Percentiles rank a stretch among this genome's conserved stretches.
Conservation (phyloP, 1,140 invertebrate genomes). For the Drosophila burlai region DNA sequence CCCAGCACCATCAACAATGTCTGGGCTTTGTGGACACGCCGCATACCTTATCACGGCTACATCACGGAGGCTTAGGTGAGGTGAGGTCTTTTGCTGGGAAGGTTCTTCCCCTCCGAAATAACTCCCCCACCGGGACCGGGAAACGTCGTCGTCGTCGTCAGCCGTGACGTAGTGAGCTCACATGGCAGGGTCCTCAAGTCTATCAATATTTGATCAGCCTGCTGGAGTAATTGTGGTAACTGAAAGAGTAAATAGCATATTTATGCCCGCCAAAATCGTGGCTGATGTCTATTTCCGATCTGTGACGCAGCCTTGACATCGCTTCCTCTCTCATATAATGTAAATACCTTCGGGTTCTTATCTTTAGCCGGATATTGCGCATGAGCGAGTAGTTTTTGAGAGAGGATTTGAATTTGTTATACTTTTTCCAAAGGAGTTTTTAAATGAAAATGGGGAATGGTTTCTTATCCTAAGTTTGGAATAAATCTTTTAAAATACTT, state of each 20-base stretch:
- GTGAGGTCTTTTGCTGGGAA: not conserved
- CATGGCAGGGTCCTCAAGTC: slow-evolving; percentile 29
- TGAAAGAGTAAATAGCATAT: slow-evolving; percentile 59
- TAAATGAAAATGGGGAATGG: not conserved
- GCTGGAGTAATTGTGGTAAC: slow-evolving; percentile 74
- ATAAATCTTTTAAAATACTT: too few species aligned
- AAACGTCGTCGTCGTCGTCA: slow-evolving; percentile 3
- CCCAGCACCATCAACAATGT: slow-evolving; percentile 46
- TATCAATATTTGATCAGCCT: slow-evolving; percentile 74
- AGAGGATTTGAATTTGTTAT: not conserved
- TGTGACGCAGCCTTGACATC: slow-evolving; percentile 50
- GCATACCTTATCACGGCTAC: slow-evolving; percentile 19
- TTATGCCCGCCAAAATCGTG: slow-evolving; percentile 54
- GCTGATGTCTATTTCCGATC: slow-evolving; percentile 59
- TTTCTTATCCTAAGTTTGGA: too few species aligned
- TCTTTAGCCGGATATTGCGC: slow-evolving; percentile 21
- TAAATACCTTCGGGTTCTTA: not conserved
- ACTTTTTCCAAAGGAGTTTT: not conserved
- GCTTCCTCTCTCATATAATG: slow-evolving; percentile 5
- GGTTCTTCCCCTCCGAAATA: slow-evolving; percentile 41
- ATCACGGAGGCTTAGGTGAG: slow-evolving; percentile 6
- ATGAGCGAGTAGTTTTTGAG: slow-evolving; percentile 1
- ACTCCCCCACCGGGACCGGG: slow-evolving; percentile 27
- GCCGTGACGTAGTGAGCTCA: slow-evolving; percentile 51
- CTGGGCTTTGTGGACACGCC: slow-evolving; percentile 40